phyloP scores from a whole-genome alignment of 2,888 invertebrate genomes.

The Drosophila birchii region DNA sequence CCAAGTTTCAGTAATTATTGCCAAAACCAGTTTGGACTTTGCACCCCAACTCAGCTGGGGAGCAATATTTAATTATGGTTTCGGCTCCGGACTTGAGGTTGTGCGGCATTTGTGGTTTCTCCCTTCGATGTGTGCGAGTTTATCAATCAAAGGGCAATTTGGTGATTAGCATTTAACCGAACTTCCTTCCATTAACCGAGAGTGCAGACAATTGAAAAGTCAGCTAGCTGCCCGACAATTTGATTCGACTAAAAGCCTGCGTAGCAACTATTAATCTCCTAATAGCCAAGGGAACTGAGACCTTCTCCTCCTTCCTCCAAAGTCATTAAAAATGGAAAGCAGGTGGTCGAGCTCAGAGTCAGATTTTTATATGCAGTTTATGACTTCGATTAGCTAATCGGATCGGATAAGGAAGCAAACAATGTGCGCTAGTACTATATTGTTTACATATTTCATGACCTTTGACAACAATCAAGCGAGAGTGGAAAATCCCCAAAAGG shows the following conservation, averaged over 20 bases:
- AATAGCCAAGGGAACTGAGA: slow-evolving; percentile 21
- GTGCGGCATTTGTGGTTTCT: slow-evolving; percentile 22
- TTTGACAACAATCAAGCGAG: slow-evolving; percentile 41
- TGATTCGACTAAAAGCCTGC: slow-evolving; percentile 35
- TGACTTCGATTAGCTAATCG: slow-evolving; percentile 68
- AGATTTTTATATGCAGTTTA: slow-evolving; percentile 37
- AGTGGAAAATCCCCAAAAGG: slow-evolving; percentile 55
- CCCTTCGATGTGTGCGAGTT: slow-evolving; percentile 4
- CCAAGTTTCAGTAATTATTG: slow-evolving; percentile 67
- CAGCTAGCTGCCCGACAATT: slow-evolving; percentile 24
- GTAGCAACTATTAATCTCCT: slow-evolving; percentile 35
- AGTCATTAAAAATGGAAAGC: slow-evolving; percentile 47
- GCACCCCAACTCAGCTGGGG: slow-evolving; percentile 22
- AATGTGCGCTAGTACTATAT: slow-evolving; percentile 28
- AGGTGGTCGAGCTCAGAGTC: slow-evolving; percentile 12
- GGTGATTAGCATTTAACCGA: slow-evolving; percentile 41
- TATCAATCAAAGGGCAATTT: slow-evolving; percentile 50
- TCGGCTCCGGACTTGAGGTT: slow-evolving; percentile 35
- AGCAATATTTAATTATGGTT: slow-evolving; percentile 75
- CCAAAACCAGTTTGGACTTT: slow-evolving; percentile 40
- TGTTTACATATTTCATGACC: slow-evolving; percentile 65
- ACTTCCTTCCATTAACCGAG: slow-evolving; percentile 24
- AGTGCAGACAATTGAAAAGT: slow-evolving; percentile 38
- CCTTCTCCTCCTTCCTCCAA: not conserved
- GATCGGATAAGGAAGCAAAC: slow-evolving; percentile 47